These are phyloP conservation scores for Diplosoma virens DNA, from an alignment of 23 tunicate genomes.

Conservation along the genomic window DNA sequence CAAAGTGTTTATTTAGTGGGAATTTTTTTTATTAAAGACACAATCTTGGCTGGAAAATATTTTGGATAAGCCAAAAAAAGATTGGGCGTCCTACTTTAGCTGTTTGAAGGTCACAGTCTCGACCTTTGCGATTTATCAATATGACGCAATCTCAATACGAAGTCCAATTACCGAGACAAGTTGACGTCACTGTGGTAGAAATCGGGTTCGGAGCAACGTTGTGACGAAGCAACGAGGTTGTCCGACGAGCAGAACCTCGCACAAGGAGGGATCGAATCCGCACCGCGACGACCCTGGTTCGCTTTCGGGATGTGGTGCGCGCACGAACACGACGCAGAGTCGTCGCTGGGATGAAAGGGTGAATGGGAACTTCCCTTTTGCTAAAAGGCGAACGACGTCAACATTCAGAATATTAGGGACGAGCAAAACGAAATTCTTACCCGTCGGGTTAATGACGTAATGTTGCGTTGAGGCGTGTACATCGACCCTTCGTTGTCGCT, in stretches of 20 bases:
- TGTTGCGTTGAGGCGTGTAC: background rate
- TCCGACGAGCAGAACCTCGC: background rate
- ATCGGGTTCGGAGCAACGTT: background rate
- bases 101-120: too few relatives aligned
- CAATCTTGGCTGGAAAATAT: too few relatives aligned
- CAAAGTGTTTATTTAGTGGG: too few relatives aligned
- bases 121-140: too few relatives aligned
- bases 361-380: too few relatives aligned
- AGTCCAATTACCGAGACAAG: background rate
- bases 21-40: too few relatives aligned
- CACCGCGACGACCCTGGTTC: background rate
- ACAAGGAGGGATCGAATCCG: background rate
- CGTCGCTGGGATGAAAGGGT: background rate
- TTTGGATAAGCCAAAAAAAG: too few relatives aligned
- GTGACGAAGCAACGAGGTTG: background rate
- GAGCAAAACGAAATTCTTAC: too few relatives aligned
- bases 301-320: background rate
- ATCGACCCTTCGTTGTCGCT: background rate
- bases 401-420: too few relatives aligned
- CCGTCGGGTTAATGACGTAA: background rate
- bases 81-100: too few relatives aligned
- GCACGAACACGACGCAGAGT: background rate
- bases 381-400: too few relatives aligned
- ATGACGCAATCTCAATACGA: too few relatives aligned
- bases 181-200: conserved; percentile 4